Base-by-base conservation (phyloP, 2,797 vertebrate genomes). In the Clamator glandarius region DNA sequence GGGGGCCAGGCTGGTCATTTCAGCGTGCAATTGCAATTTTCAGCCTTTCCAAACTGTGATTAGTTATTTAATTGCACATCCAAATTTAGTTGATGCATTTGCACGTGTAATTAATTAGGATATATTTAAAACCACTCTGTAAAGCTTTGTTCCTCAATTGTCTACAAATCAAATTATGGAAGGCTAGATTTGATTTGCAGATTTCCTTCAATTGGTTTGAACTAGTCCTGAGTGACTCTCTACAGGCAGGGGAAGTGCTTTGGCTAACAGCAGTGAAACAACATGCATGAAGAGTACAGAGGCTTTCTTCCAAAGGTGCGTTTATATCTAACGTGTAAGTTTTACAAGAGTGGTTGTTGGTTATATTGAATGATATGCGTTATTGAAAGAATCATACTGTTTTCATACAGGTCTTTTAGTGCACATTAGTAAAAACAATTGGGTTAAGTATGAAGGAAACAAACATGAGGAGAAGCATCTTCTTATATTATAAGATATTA, bases 281-380 rank as follows among this genome's bases (percentile, higher is more conserved):
- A 12, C 0, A 3, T 5, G 17, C 5, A 2, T 12, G 28, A 64
- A 46, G 52, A 57, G 7, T 2, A 6, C 9, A 10, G 42, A 23
- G 18, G 28, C 23, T 78, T 23, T 61, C 58, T 55, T 80, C 25
- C 25, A 25, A 33, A 0, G 14, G 54, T 89, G 58, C 63, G 31
- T 35, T 35, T 64, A 4, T 55, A 2, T 28, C 4, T 28, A 6
- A 9, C 15, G 0, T 25, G 4, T 7, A 39, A 50, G 2, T 23
- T 83, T 84, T 52, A 14, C 1, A 9, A 12, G 29, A 7, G 26
- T 31, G 9, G 17, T 62, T 73, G 6, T 70, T 55, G 69, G 26
- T 61, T 78, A 4, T 0, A 1, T 0, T 58, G 7, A 25, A 7
- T 28, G 21, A 3, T 64, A 3, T 0, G 0, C 5, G 0, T 54